phyloP scores from a whole-genome alignment of 2,113 vertebrate species.

The Silurus asotus region DNA sequence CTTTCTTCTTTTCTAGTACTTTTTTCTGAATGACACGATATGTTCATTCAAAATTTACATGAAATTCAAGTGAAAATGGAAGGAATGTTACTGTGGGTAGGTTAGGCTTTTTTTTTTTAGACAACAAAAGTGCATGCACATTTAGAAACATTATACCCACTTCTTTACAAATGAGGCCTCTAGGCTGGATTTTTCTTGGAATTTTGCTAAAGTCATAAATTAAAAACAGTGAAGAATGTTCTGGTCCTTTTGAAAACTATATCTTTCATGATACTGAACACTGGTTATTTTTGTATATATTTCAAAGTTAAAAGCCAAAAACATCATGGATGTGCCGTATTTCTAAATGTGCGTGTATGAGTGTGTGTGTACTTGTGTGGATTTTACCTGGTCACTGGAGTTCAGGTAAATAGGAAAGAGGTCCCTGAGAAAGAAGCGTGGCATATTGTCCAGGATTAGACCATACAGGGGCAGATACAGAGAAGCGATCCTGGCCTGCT shows the following conservation, averaged over 20 bases:
- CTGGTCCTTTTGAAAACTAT: background rate
- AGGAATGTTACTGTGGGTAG: background rate
- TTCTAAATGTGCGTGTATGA: background rate
- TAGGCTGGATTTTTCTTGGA: conserved; percentile 12
- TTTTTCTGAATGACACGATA: background rate
- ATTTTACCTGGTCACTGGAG: conserved; percentile 86
- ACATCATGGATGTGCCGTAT: background rate
- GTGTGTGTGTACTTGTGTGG: background rate
- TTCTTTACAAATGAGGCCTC: background rate
- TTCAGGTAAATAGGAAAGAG: conserved; percentile 89
- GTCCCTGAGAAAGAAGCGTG: conserved; percentile 94
- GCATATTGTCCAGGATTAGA: conserved; percentile 97
- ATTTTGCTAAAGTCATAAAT: background rate
- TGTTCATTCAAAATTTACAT: background rate
- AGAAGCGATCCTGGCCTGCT: conserved; percentile 90
- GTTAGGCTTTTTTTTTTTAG: background rate
- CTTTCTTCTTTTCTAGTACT: background rate
- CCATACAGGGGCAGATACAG: conserved; percentile 96
- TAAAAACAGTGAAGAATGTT: conserved; percentile 7
- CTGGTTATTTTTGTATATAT: background rate
- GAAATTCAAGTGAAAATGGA: background rate
- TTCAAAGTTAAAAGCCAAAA: background rate
- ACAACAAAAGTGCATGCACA: background rate
- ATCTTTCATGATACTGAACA: background rate
- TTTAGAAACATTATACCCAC: background rate